Evolutionary conservation across 2,113 vertebrate genomes (phyloP).

Genomic region (Gopherus flavomarginatus): DNA sequence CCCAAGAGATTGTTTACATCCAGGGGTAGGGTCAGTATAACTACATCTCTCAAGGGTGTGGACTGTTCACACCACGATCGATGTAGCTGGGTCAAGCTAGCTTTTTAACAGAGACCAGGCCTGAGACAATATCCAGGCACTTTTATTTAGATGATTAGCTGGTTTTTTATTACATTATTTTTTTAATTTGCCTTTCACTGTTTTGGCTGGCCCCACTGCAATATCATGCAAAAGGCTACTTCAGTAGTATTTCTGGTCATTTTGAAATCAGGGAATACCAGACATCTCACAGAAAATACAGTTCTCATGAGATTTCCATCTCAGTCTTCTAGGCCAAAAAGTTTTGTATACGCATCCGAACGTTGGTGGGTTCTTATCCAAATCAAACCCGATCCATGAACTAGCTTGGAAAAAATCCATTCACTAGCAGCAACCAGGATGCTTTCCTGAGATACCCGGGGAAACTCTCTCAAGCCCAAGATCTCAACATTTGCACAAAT

Average conservation of each 20-base stretch:
- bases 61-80: too few relatives aligned
- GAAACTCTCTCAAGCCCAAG: too few relatives aligned
- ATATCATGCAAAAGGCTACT: not conserved
- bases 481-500: too few relatives aligned
- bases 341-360: not conserved
- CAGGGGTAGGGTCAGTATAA: not conserved
- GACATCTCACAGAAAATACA: not conserved
- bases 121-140: not conserved
- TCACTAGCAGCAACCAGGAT: not conserved
- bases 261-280: constrained; percentile 20
- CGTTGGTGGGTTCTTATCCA: not conserved
- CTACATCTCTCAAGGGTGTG: too few relatives aligned
- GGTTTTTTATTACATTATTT: not conserved
- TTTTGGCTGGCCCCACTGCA: constrained; percentile 2
- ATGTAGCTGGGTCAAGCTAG: too few relatives aligned
- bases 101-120: too few relatives aligned
- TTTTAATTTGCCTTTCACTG: constrained; percentile 28
- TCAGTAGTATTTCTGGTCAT: constrained; percentile 3
- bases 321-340: not conserved
- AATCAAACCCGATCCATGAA: not conserved
- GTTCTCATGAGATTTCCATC: not conserved
- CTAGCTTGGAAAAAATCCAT: not conserved
- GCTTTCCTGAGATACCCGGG: not conserved
- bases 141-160: not conserved
- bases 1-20: not conserved